phyloP scores from a whole-genome alignment of 30 jellyfish, hydroid and myxozoan genomes.

The Turritopsis rubra region DNA sequence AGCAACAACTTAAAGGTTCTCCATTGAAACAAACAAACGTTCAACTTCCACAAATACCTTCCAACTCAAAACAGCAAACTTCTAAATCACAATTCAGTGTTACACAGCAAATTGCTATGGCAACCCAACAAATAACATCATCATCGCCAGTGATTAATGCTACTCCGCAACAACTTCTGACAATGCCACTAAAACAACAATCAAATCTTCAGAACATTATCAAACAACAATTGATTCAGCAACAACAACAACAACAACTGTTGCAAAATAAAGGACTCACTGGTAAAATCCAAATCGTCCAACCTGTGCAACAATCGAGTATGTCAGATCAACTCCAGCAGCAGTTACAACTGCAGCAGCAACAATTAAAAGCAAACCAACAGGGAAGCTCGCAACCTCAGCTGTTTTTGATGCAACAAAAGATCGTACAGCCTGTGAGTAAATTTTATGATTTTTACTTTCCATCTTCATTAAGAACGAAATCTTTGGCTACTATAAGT shows the following conservation, averaged over 20 bases:
- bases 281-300: neutral
- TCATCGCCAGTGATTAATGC: neutral
- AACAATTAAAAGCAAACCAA: neutral
- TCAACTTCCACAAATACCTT: neutral
- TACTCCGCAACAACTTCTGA: conserved; percentile 3
- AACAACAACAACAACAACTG: conserved; percentile 13
- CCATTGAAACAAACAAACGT: neutral
- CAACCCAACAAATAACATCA: conserved; percentile 6
- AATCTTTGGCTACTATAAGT: too few species aligned
- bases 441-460: neutral
- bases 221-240: conserved; percentile 16
- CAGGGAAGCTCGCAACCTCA: neutral
- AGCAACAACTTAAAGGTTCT: neutral
- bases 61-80: neutral
- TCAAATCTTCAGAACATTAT: conserved; percentile 6
- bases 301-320: neutral
- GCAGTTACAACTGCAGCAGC: conserved; percentile 7
- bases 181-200: conserved; percentile 15
- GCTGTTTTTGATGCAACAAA: conserved; percentile 13
- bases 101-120: neutral
- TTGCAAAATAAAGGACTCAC: conserved; percentile 2
- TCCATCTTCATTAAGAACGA: neutral
- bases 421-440: neutral
- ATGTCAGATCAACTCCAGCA: neutral
- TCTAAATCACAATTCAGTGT: neutral